Conservation (phyloP, 2,113 vertebrate species). For the Psittacus erithacus region DNA sequence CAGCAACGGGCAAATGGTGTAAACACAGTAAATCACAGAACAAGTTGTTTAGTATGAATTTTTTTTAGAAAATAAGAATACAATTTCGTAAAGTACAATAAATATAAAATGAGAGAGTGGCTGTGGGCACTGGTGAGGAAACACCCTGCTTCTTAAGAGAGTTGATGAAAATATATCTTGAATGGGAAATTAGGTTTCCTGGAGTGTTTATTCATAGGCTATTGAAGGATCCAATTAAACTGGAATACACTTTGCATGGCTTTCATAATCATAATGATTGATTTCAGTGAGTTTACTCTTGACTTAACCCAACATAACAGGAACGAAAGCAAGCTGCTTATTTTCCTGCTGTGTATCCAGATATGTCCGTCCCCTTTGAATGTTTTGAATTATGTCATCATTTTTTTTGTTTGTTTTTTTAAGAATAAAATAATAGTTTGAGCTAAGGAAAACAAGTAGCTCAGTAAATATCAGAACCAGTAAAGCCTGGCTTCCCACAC, state of each 20-base stretch:
- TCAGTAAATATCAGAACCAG: background rate
- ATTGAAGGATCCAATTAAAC: constrained; percentile 28
- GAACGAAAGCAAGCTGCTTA: background rate
- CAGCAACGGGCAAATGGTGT: constrained; percentile 34
- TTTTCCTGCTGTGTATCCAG: background rate
- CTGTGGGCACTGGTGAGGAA: background rate
- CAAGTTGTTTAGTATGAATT: constrained; percentile 30
- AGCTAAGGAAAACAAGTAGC: background rate
- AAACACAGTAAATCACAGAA: constrained; percentile 42
- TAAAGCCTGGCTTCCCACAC: background rate
- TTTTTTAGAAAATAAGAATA: background rate
- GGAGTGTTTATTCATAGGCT: background rate
- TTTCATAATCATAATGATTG: background rate
- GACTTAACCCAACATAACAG: background rate
- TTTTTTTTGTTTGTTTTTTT: background rate
- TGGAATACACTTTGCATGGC: background rate
- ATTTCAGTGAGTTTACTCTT: background rate
- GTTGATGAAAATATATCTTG: constrained; percentile 13
- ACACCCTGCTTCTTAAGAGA: background rate
- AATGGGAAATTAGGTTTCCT: background rate
- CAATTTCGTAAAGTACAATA: background rate
- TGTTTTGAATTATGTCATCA: background rate
- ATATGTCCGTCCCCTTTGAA: background rate
- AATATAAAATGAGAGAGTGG: constrained; percentile 17
- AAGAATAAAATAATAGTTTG: background rate